These are phyloP conservation scores for Dryococelus australis DNA, from an alignment of 2,888 invertebrate species.

Conservation along the genomic window DNA sequence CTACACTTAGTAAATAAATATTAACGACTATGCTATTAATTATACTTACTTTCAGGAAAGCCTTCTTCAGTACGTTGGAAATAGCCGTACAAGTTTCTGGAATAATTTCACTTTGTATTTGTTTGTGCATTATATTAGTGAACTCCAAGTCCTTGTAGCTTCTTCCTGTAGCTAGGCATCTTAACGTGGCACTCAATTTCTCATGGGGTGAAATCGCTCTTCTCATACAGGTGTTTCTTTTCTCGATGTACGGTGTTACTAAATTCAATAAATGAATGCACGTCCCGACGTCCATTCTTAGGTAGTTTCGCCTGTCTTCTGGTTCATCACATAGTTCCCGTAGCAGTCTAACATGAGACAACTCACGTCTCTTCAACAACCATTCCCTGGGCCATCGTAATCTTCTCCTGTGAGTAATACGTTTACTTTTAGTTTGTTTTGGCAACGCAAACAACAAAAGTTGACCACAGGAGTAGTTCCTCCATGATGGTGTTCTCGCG, in stretches of 20 bases:
- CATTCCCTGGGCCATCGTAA: neutral
- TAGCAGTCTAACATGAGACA: neutral
- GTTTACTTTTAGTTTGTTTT: too few species aligned
- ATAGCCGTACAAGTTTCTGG: too few species aligned
- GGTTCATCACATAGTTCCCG: neutral
- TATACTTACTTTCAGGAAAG: too few species aligned
- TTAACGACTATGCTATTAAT: too few species aligned
- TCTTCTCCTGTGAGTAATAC: too few species aligned
- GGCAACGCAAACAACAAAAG: too few species aligned
- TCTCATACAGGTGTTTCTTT: neutral
- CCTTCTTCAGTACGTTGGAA: too few species aligned
- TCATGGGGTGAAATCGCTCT: neutral
- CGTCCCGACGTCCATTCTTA: neutral
- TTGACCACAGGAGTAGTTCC: too few species aligned
- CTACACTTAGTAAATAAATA: too few species aligned
- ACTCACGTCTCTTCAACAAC: neutral
- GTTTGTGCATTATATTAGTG: neutral
- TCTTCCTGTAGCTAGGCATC: neutral
- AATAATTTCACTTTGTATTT: neutral
- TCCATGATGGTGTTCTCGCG: too few species aligned
- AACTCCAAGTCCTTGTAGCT: neutral
- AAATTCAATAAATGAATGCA: neutral
- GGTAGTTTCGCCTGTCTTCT: neutral
- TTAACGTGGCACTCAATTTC: neutral
- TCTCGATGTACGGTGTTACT: neutral